phyloP scores from a whole-genome alignment of 2,888 invertebrate species.

The Minunthozetes semirufus region DNA sequence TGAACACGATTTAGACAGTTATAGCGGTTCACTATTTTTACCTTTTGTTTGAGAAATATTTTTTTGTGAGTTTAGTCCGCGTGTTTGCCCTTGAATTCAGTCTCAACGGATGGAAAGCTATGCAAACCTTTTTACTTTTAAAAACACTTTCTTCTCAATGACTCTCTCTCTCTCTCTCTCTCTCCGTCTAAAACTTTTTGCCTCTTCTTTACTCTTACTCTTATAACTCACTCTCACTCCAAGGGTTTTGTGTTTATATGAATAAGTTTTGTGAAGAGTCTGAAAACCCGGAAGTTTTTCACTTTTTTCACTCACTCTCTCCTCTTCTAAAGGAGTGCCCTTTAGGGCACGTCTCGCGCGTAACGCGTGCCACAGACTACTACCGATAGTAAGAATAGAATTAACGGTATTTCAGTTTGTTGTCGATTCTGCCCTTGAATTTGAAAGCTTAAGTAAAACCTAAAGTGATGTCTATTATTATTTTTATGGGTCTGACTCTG shows the following conservation, averaged over 20 bases:
- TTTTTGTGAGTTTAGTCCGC: not conserved
- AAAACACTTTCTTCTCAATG: not conserved
- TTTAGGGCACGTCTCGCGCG: slow-evolving; percentile 28
- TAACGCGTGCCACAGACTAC: slow-evolving; percentile 27
- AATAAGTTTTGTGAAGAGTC: slow-evolving; percentile 10
- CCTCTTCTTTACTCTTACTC: not conserved
- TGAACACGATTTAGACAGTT: slow-evolving; percentile 6
- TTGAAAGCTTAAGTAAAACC: slow-evolving; percentile 21
- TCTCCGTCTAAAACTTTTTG: not conserved
- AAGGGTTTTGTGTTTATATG: not conserved
- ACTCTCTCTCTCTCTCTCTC: too few species aligned
- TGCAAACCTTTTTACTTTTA: not conserved
- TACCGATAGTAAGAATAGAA: slow-evolving; percentile 11
- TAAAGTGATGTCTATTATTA: slow-evolving; percentile 27
- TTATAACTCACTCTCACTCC: slow-evolving; percentile 19
- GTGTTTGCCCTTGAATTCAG: slow-evolving; percentile 11
- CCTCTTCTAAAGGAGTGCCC: slow-evolving; percentile 21
- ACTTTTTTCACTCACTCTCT: not conserved
- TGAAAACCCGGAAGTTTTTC: slow-evolving; percentile 31
- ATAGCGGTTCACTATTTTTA: slow-evolving; percentile 23
- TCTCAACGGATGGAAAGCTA: not conserved
- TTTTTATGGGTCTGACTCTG: not conserved
- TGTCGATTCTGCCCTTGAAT: slow-evolving; percentile 27
- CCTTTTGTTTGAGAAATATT: slow-evolving; percentile 18
- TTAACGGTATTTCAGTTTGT: slow-evolving; percentile 14